phyloP scores from a whole-genome alignment of 1,140 invertebrate species.

The Metopolophium dirhodum region DNA sequence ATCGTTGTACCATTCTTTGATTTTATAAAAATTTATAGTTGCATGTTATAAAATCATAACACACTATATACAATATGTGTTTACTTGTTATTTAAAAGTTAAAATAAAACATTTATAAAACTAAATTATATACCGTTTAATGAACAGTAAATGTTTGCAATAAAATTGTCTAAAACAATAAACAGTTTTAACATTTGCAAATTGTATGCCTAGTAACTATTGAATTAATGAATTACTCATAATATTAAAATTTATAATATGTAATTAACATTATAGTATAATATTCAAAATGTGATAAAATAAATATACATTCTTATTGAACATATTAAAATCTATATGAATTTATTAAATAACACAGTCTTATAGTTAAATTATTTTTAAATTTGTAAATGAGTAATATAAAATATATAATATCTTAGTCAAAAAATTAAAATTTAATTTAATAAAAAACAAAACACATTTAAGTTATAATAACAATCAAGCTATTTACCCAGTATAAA shows the following conservation, averaged over 20 bases:
- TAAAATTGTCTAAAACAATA: background rate
- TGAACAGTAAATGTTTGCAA: background rate
- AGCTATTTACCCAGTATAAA: conserved; percentile 70
- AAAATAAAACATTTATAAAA: background rate
- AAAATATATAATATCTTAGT: conserved; percentile 26
- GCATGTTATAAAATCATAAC: too few species aligned
- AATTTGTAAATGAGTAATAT: background rate
- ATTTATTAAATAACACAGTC: background rate
- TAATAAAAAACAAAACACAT: background rate
- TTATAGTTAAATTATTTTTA: background rate
- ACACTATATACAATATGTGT: too few species aligned
- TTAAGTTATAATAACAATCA: conserved; percentile 61
- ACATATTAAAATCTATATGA: background rate
- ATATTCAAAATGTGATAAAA: background rate
- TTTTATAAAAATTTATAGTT: too few species aligned
- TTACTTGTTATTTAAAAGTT: too few species aligned
- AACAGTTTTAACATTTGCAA: background rate
- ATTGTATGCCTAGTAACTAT: background rate
- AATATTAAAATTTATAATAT: background rate
- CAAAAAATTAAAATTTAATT: background rate
- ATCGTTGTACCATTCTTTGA: too few species aligned
- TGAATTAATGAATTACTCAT: background rate
- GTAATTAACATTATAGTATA: background rate
- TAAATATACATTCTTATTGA: background rate
- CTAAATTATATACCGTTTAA: background rate